Base-by-base conservation (phyloP, 2,888 invertebrate species). In the Leptinotarsa rubiginosa region DNA sequence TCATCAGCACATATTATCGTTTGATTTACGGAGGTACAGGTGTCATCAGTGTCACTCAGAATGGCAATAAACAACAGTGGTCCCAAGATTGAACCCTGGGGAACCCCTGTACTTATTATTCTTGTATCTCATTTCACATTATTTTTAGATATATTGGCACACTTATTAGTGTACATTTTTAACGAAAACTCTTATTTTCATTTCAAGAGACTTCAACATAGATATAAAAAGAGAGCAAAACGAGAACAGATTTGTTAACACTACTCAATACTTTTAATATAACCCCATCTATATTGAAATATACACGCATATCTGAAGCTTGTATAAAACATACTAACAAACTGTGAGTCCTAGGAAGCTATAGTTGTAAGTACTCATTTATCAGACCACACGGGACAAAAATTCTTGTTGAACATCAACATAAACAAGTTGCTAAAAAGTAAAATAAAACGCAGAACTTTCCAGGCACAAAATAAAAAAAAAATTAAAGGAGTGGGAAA, bases 231-330 rank as follows among this genome's bases (percentile, higher is more conserved):
- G 22, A 22, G 22, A 22, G 2, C 22, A 22, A 22, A 22, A 22
- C 22, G 2, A 54, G 18, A 15, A 18, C 54, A 65, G 31, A 65
- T 65, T 65, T 65, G 1, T 31, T 65, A 18, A 41, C 31, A 65
- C 25, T 65, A 18, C 47, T 41, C 7, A 47, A 65, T 47, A 65
- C 47, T 65, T 65, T 65, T 18, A 65, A 65, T 41, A 65, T 65
- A 2, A 41, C 65, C 3, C 65, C 65, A 41, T 65, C 65, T 16
- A 47, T 65, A 65, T 41, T 41, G 65, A 41, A 65, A 25, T 41
- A 65, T 65, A 65, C 65, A 65, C 31, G 65, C 41, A 65, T 65
- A 65, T 65, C 31, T 65, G 65, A n/a, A 65, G n/a, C 31, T 16
- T 65, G 13, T 65, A 15, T 20, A 65, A 31, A 65, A 65, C 65